Conservation (phyloP, 2,888 invertebrate genomes). For the Drosophila conformis region DNA sequence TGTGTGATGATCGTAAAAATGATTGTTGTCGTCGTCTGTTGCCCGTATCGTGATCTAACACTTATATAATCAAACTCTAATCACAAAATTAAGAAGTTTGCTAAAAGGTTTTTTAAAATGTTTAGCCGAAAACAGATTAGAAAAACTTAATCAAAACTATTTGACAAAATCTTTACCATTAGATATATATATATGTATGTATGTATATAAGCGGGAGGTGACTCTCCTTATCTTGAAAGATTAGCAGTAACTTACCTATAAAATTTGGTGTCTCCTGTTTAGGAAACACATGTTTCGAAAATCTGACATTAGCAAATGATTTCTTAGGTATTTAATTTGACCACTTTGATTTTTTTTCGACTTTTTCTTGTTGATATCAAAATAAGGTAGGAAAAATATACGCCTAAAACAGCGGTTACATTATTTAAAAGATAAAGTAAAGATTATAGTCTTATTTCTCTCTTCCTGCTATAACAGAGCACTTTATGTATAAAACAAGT, state of each 20-base stretch:
- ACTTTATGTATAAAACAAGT: conserved; percentile 47
- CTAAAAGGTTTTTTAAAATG: neutral
- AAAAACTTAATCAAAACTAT: neutral
- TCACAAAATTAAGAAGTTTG: neutral
- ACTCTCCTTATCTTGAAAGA: neutral
- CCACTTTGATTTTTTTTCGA: neutral
- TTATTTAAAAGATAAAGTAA: neutral
- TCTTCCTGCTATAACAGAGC: conserved; percentile 28
- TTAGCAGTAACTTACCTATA: neutral
- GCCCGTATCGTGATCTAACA: conserved; percentile 45
- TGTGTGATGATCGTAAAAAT: conserved; percentile 36
- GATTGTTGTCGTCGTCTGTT: conserved; percentile 26
- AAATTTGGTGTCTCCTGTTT: neutral
- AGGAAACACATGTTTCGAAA: neutral
- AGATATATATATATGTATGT: neutral
- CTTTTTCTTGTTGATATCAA: neutral
- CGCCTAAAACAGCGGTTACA: neutral
- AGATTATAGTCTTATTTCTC: neutral
- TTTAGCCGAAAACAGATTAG: neutral
- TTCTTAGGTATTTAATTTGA: neutral
- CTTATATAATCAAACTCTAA: conserved; percentile 20
- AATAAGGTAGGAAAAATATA: neutral
- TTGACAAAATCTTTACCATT: neutral
- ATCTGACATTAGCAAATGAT: neutral
- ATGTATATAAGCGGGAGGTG: neutral